A percentile compares a stretch with the other conserved stretches of the same genome.
These are phyloP conservation scores for Molossus molossus DNA, from an alignment of 2,797 vertebrate species.

Conservation along the genomic window DNA sequence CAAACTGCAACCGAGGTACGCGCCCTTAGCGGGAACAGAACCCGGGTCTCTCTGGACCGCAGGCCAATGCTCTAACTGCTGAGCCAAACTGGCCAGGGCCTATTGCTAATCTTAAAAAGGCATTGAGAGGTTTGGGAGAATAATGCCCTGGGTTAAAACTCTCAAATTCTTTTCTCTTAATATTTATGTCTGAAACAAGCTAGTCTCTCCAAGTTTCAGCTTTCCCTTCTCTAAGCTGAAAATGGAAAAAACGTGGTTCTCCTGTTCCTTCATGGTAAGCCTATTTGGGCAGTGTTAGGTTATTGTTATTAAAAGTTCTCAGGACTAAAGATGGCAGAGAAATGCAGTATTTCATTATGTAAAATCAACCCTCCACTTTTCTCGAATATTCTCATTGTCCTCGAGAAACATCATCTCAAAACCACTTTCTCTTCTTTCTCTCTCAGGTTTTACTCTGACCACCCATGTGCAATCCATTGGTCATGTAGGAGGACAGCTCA, in stretches of 20 bases:
- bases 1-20: no score
- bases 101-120: slow-evolving; percentile 26
- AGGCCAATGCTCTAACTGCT: no score
- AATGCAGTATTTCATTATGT: background rate
- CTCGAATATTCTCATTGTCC: background rate
- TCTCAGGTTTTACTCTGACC: background rate
- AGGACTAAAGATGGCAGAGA: slow-evolving; percentile 28
- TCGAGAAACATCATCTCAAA: background rate
- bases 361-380: background rate
- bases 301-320: background rate
- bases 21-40: no score
- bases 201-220: background rate
- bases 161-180: background rate
- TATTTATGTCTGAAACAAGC: background rate
- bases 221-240: slow-evolving; percentile 13
- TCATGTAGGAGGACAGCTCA: no score
- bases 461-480: background rate
- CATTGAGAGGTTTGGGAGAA: background rate
- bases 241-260: background rate
- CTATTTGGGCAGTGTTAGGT: background rate
- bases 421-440: background rate
- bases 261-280: background rate
- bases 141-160: background rate
- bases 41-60: no score
- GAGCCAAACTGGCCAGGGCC: no score